Conservation (phyloP, 2,888 invertebrate genomes). For the Alloscopus bannaensis region DNA sequence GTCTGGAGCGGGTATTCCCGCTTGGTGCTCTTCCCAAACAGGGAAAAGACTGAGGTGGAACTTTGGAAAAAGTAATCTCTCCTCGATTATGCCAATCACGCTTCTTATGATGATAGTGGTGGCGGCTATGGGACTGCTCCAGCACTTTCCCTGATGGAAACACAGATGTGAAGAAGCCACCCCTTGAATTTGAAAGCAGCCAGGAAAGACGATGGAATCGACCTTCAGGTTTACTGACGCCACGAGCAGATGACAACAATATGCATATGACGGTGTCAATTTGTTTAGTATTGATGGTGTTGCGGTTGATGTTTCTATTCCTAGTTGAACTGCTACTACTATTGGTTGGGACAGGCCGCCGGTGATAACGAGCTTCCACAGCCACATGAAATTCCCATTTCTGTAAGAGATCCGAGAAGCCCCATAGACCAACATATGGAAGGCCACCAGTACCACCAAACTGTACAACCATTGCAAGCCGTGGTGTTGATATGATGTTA, state of each 20-base stretch:
- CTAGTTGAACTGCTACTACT: slow-evolving; percentile 13
- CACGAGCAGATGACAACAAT: slow-evolving; percentile 31
- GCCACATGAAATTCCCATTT: slow-evolving; percentile 69
- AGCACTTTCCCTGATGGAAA: slow-evolving; percentile 7
- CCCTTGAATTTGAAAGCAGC: background rate
- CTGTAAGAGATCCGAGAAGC: slow-evolving; percentile 59
- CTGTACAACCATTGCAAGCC: slow-evolving; percentile 70
- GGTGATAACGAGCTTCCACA: slow-evolving; percentile 61
- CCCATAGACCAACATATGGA: slow-evolving; percentile 69
- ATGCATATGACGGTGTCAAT: slow-evolving; percentile 43
- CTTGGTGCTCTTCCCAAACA: slow-evolving; percentile 37
- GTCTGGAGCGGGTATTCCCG: slow-evolving; percentile 26
- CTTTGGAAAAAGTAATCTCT: slow-evolving; percentile 48
- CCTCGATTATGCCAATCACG: slow-evolving; percentile 59
- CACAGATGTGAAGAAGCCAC: slow-evolving; percentile 10
- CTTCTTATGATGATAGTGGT: slow-evolving; percentile 45
- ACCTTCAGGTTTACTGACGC: slow-evolving; percentile 48
- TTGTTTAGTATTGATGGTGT: slow-evolving; percentile 32
- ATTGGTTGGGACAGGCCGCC: slow-evolving; percentile 38
- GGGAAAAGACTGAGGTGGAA: slow-evolving; percentile 37
- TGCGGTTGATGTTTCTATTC: slow-evolving; percentile 24
- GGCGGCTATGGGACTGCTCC: slow-evolving; percentile 26
- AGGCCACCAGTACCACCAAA: slow-evolving; percentile 70
- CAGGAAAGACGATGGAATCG: slow-evolving; percentile 22
- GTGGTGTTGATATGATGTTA: slow-evolving; percentile 61